Conservation (phyloP, 2,113 vertebrate species). For the Brevimyrus niger region DNA sequence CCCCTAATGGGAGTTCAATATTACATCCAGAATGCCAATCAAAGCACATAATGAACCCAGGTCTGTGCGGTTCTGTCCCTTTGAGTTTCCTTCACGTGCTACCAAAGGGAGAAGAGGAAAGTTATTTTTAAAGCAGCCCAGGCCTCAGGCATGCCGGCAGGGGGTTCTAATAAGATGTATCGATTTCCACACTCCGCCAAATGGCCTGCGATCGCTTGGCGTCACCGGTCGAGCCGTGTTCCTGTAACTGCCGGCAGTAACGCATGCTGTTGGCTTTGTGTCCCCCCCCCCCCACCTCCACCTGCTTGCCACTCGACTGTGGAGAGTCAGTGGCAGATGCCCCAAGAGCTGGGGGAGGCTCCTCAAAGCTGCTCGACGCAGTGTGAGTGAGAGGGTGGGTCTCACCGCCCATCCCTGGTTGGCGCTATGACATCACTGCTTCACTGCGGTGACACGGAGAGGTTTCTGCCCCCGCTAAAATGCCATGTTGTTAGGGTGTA, state of each 20-base stretch:
- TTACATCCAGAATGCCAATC: not conserved
- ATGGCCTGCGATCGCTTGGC: constrained; percentile 37
- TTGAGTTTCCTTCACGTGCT: constrained; percentile 17
- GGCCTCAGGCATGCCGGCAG: constrained; percentile 40
- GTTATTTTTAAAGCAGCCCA: constrained; percentile 14
- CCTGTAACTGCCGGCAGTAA: constrained; percentile 37
- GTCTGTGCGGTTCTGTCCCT: constrained; percentile 14
- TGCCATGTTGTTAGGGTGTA: not conserved
- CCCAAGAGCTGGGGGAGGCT: not conserved
- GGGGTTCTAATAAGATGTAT: constrained; percentile 51
- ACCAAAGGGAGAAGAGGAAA: constrained; percentile 8
- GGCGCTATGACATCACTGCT: not conserved
- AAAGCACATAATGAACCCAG: constrained; percentile 18
- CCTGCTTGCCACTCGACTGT: not conserved
- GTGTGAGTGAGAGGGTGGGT: not conserved
- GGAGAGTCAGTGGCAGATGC: not conserved
- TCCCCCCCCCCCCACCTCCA: not conserved
- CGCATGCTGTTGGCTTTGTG: constrained; percentile 32
- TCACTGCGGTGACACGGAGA: not conserved
- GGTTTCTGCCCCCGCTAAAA: not conserved
- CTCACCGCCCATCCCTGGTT: not conserved
- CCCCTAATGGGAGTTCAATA: not conserved
- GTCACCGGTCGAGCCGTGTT: constrained; percentile 37
- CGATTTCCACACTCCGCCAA: constrained; percentile 46
- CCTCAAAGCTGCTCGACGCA: not conserved